phyloP scores from a whole-genome alignment of 2,113 vertebrate species.

The Pachypanchax playfairii region DNA sequence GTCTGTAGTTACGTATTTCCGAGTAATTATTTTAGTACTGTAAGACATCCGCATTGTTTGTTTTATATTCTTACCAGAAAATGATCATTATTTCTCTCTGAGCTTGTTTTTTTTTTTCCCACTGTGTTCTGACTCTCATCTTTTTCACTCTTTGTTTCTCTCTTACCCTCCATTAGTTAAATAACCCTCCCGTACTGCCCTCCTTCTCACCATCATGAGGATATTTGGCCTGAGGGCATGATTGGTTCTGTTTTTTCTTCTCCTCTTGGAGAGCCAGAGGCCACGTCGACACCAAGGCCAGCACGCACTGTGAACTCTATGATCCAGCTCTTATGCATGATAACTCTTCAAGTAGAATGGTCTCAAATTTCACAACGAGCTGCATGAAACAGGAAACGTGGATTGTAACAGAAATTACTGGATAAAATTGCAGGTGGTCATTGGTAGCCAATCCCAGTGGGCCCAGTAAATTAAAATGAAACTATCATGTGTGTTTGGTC shows the following conservation, averaged over 20 bases:
- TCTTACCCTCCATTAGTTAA: slow-evolving; percentile 42
- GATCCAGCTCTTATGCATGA: slow-evolving; percentile 26
- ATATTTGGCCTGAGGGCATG: slow-evolving; percentile 50
- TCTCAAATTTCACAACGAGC: slow-evolving; percentile 14
- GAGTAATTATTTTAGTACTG: not conserved
- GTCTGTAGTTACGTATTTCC: slow-evolving; percentile 11
- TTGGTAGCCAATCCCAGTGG: slow-evolving; percentile 6
- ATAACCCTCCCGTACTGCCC: slow-evolving; percentile 23
- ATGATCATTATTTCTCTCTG: slow-evolving; percentile 40
- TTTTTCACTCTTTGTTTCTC: slow-evolving; percentile 30
- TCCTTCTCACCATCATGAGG: slow-evolving; percentile 35
- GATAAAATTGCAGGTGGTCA: slow-evolving; percentile 2
- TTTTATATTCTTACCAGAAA: slow-evolving; percentile 32
- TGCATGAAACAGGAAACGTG: not conserved
- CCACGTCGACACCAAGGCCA: slow-evolving; percentile 50
- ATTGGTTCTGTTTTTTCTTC: slow-evolving; percentile 39
- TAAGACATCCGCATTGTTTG: not conserved
- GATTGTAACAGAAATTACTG: slow-evolving; percentile 7
- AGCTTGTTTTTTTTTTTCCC: slow-evolving; percentile 44
- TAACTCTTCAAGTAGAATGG: slow-evolving; percentile 9
- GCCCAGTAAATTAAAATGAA: slow-evolving; percentile 7
- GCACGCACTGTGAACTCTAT: not conserved
- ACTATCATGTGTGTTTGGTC: slow-evolving; percentile 16
- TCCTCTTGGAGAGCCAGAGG: slow-evolving; percentile 55
- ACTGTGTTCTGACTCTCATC: slow-evolving; percentile 31